Percentiles rank a stretch among this genome's conserved stretches.
These are phyloP conservation scores for Eulemur coronatus DNA, from an alignment of 2,797 vertebrate genomes.

Conservation along the genomic window DNA sequence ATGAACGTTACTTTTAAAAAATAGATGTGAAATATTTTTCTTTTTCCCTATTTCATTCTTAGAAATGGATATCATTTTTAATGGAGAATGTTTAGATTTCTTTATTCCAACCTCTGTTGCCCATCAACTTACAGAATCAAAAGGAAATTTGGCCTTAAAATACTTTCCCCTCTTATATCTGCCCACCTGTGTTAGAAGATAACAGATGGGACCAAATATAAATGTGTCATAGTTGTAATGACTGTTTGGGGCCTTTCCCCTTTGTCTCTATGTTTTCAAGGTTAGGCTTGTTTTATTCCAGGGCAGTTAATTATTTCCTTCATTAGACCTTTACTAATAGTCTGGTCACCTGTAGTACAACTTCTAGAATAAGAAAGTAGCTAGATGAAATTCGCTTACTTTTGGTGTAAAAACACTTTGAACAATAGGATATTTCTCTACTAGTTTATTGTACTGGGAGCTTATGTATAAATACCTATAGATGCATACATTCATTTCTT, in stretches of 20 bases:
- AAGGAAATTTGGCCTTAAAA: constrained; percentile 27
- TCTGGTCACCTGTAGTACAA: constrained; percentile 20
- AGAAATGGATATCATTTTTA: constrained; percentile 42
- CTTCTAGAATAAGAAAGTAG: constrained; percentile 43
- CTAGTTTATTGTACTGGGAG: neutral
- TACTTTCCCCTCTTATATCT: neutral
- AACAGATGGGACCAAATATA: neutral
- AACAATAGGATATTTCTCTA: constrained; percentile 8
- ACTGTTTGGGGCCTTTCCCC: neutral
- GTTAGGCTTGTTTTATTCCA: constrained; percentile 52
- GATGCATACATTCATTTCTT: neutral
- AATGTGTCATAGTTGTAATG: neutral
- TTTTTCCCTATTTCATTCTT: neutral
- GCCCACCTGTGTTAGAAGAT: neutral
- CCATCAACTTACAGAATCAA: neutral
- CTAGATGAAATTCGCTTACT: constrained; percentile 7
- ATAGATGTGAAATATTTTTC: neutral
- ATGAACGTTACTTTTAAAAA: constrained; percentile 36
- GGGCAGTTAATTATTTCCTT: constrained; percentile 66
- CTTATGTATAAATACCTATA: neutral
- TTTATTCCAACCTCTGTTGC: neutral
- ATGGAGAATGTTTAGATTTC: neutral
- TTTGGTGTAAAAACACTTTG: constrained; percentile 31
- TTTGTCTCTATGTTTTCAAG: constrained; percentile 46
- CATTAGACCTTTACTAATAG: constrained; percentile 29